Conservation (phyloP, 1,140 invertebrate species). For the Ceratina japonica region DNA sequence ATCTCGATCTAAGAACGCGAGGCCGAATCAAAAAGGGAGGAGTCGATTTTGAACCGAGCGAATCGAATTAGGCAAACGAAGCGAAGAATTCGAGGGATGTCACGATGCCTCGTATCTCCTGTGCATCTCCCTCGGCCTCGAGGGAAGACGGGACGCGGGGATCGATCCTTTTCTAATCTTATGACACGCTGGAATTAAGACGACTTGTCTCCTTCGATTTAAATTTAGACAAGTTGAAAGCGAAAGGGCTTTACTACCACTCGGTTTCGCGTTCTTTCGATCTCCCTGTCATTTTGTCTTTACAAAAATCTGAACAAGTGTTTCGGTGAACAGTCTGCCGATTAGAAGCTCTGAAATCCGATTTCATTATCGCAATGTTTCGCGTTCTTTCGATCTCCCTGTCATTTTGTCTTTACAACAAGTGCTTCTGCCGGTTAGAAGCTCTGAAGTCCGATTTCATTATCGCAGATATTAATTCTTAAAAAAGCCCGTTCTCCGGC, state of each 20-base stretch:
- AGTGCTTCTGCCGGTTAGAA: too few relatives aligned
- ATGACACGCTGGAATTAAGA: conserved; percentile 28
- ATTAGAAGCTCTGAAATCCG: too few relatives aligned
- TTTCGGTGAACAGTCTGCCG: too few relatives aligned
- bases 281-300: too few relatives aligned
- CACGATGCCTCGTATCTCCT: neutral
- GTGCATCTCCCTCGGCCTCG: conserved; percentile 31
- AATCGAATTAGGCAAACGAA: conserved; percentile 52
- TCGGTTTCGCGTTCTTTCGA: neutral
- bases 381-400: neutral
- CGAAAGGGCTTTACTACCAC: too few relatives aligned
- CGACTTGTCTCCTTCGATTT: conserved; percentile 8
- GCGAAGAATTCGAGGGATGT: conserved; percentile 26
- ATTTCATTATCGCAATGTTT: too few relatives aligned
- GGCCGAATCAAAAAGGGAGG: conserved; percentile 58
- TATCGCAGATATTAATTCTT: too few relatives aligned
- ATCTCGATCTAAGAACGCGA: conserved; percentile 54
- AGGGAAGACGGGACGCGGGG: neutral
- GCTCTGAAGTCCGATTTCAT: too few relatives aligned
- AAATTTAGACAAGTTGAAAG: neutral
- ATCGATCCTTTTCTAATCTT: conserved; percentile 26
- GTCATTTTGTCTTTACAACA: too few relatives aligned
- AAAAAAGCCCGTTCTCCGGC: too few relatives aligned
- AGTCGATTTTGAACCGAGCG: conserved; percentile 29
- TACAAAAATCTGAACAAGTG: too few relatives aligned